A percentile compares a stretch with the other conserved stretches of the same genome.
Conservation (phyloP, 2,888 invertebrate genomes). For the Pristionchus mayeri region DNA sequence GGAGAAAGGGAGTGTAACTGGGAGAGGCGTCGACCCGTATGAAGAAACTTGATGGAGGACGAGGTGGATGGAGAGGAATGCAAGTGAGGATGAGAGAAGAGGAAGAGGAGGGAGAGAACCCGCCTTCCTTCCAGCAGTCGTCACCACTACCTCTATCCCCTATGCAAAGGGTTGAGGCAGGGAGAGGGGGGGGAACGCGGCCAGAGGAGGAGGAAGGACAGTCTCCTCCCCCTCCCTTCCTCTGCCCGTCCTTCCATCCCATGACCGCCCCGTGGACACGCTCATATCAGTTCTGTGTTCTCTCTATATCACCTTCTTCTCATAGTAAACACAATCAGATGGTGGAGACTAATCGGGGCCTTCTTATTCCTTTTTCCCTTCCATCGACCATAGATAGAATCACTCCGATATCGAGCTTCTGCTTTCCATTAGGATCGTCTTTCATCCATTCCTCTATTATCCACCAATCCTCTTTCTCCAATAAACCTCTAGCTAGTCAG, state of each 20-base stretch:
- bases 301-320: background rate
- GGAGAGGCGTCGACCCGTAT: background rate
- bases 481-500: background rate
- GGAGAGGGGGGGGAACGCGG: background rate
- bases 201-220: background rate
- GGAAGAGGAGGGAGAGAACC: background rate
- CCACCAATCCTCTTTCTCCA: background rate
- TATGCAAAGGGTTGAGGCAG: conserved; percentile 18
- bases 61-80: background rate
- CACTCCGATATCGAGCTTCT: conserved; percentile 11
- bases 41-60: background rate
- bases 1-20: no score
- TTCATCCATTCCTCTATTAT: background rate
- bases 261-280: background rate
- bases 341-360: background rate
- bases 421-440: conserved; percentile 13
- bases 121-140: background rate
- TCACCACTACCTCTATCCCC: conserved; percentile 11
- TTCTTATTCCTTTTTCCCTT: background rate
- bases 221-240: conserved; percentile 5
- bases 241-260: background rate
- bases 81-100: no score
- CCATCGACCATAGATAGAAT: background rate
- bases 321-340: background rate
- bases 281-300: background rate